Conservation (phyloP, 2,113 vertebrate species). For the Epinephelus lanceolatus region DNA sequence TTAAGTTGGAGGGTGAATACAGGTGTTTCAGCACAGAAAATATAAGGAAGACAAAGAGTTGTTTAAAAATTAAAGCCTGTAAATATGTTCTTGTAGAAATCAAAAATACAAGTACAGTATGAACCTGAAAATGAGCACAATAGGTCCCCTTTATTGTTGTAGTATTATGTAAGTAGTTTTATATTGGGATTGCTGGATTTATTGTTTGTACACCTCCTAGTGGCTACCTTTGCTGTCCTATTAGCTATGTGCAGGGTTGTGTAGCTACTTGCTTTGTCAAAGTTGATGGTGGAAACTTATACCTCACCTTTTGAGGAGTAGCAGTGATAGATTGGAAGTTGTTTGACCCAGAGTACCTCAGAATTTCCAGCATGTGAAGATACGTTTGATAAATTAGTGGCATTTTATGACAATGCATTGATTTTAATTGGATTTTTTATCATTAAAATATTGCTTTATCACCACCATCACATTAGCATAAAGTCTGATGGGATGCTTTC, state of each 20-base stretch:
- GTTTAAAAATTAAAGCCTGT: too few relatives aligned
- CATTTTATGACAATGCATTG: neutral
- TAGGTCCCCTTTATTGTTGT: too few relatives aligned
- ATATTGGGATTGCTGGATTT: neutral
- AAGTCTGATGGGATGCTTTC: neutral
- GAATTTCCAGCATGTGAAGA: neutral
- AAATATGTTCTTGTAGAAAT: too few relatives aligned
- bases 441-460: slow-evolving; percentile 7
- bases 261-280: neutral
- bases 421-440: slow-evolving; percentile 1
- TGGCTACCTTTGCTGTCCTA: neutral
- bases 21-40: too few relatives aligned
- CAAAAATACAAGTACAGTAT: too few relatives aligned
- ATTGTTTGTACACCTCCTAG: neutral
- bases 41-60: too few relatives aligned
- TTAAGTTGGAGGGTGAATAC: too few relatives aligned
- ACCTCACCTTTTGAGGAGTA: neutral
- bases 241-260: too few relatives aligned
- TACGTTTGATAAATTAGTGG: neutral
- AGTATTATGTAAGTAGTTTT: neutral
- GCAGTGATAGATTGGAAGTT: neutral
- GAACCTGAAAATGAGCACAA: too few relatives aligned
- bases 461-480: neutral
- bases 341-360: neutral
- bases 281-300: neutral